phyloP scores from a whole-genome alignment of 2,888 invertebrate species.

The Amblyteles armatorius region DNA sequence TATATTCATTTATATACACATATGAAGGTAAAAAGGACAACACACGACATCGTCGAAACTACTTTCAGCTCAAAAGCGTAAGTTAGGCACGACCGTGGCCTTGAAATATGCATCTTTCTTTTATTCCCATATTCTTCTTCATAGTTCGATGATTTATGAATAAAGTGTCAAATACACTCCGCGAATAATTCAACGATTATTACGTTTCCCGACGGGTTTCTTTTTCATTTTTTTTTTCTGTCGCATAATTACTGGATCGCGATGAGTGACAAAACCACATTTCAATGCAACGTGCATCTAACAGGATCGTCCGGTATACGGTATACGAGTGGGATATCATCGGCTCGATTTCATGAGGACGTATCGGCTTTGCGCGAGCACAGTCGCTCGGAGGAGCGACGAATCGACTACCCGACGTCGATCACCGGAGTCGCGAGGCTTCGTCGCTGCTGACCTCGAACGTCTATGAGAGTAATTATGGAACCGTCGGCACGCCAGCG shows the following conservation, averaged over 20 bases:
- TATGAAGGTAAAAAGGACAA: neutral
- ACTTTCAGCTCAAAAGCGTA: neutral
- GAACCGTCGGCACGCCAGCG: slow-evolving; percentile 50
- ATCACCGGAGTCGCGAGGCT: slow-evolving; percentile 39
- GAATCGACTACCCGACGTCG: slow-evolving; percentile 35
- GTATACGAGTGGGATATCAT: neutral
- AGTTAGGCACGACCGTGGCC: neutral
- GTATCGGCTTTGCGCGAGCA: neutral
- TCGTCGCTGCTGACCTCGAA: slow-evolving; percentile 66
- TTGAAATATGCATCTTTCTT: slow-evolving; percentile 1
- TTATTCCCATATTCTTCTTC: neutral
- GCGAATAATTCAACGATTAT: neutral
- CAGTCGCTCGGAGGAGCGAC: neutral
- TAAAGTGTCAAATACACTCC: neutral
- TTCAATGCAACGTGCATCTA: slow-evolving; percentile 12
- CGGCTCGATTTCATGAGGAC: neutral
- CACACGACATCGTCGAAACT: neutral
- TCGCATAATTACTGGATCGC: slow-evolving; percentile 42
- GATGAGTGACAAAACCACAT: slow-evolving; percentile 12
- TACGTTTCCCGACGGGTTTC: neutral
- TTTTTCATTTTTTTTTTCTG: neutral
- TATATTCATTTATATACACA: neutral
- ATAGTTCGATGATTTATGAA: slow-evolving; percentile 18
- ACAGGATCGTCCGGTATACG: neutral
- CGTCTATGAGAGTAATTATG: slow-evolving; percentile 67